These are phyloP conservation scores for Myotis vivesi DNA, from an alignment of 2,797 vertebrate species.

Conservation along the genomic window DNA sequence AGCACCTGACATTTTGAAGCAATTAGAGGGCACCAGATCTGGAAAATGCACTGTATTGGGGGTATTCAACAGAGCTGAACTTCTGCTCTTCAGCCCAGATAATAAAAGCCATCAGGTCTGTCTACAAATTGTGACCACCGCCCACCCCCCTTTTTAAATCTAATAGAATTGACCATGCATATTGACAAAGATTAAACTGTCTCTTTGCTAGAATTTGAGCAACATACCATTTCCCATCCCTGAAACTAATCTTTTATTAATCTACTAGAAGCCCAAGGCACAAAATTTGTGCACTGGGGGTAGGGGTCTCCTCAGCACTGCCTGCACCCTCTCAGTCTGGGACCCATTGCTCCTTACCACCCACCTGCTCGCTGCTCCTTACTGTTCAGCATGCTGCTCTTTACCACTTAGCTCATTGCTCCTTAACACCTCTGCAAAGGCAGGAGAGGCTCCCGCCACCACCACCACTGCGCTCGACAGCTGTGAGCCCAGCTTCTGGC, in stretches of 20 bases:
- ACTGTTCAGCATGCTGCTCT: no score
- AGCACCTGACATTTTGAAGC: conserved; percentile 69
- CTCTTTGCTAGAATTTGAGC: background rate
- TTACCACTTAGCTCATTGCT: no score
- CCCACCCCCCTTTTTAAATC: background rate
- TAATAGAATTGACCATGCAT: background rate
- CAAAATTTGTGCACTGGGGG: no score
- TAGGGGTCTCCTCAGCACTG: no score
- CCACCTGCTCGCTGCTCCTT: no score
- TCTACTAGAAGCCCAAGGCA: background rate
- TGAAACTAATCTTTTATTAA: background rate
- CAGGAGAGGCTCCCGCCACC: no score
- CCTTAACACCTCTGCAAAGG: no score
- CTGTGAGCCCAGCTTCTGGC: no score
- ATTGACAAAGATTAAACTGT: conserved; percentile 37
- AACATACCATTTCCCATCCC: background rate
- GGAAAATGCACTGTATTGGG: background rate
- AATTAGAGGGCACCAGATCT: conserved; percentile 56
- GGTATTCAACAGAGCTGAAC: conserved; percentile 50
- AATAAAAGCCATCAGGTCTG: conserved; percentile 16
- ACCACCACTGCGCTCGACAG: no score
- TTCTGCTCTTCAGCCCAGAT: background rate
- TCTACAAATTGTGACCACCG: background rate
- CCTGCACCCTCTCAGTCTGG: no score
- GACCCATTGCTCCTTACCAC: no score